phyloP scores from a whole-genome alignment of 1,140 invertebrate genomes.

The Lepidurus apus region DNA sequence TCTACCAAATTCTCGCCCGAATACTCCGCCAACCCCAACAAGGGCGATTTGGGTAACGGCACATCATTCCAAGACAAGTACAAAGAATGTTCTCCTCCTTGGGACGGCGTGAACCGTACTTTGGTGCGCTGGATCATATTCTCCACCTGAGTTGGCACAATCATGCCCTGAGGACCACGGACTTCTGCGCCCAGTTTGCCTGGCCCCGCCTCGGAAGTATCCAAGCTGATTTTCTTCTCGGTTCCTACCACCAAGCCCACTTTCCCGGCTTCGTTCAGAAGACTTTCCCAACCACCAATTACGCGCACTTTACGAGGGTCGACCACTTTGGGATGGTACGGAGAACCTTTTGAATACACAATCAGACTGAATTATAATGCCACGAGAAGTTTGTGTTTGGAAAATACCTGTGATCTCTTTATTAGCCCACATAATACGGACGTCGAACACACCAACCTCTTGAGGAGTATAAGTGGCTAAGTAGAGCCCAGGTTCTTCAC shows the following conservation, averaged over 20 bases:
- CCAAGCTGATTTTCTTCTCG: slow-evolving; percentile 56
- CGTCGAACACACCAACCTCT: slow-evolving; percentile 66
- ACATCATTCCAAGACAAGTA: slow-evolving; percentile 47
- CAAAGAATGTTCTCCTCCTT: slow-evolving; percentile 45
- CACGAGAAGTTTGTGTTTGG: neutral
- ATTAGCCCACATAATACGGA: slow-evolving; percentile 66
- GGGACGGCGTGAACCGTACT: slow-evolving; percentile 49
- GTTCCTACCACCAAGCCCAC: slow-evolving; percentile 59
- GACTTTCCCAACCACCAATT: slow-evolving; percentile 75
- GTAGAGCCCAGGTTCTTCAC: slow-evolving; percentile 53
- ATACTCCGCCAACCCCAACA: slow-evolving; percentile 35
- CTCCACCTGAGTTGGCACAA: slow-evolving; percentile 41
- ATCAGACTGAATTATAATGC: neutral
- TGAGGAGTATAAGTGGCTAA: slow-evolving; percentile 62
- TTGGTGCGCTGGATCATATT: slow-evolving; percentile 42
- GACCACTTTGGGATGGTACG: slow-evolving; percentile 65
- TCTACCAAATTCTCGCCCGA: neutral
- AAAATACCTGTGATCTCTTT: slow-evolving; percentile 52
- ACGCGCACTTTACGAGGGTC: slow-evolving; percentile 60
- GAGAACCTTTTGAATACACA: slow-evolving; percentile 51
- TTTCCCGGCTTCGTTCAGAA: slow-evolving; percentile 58
- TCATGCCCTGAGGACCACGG: slow-evolving; percentile 58
- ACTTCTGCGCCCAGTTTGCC: slow-evolving; percentile 65
- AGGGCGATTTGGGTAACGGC: slow-evolving; percentile 51
- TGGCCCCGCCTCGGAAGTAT: slow-evolving; percentile 58